Percentiles rank a stretch among this genome's conserved stretches.
phyloP scores from a whole-genome alignment of 2,113 vertebrate genomes.

The Forbesichthys agassizii region DNA sequence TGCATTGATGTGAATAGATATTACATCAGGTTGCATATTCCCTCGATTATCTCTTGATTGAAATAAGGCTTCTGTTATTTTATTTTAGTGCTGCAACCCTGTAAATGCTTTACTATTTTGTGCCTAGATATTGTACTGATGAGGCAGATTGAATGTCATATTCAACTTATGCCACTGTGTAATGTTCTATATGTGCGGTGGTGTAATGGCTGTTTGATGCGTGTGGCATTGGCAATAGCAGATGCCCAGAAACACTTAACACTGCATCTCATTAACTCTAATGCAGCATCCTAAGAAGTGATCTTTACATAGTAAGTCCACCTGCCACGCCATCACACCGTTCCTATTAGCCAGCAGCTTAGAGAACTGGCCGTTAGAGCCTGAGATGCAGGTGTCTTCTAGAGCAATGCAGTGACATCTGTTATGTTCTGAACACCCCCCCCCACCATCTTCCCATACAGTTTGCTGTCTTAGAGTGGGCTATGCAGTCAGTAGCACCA shows the following conservation, averaged over 20 bases:
- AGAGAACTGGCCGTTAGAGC: background rate
- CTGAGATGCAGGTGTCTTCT: slow-evolving; percentile 9
- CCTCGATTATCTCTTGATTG: too few relatives aligned
- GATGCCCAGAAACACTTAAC: slow-evolving; percentile 8
- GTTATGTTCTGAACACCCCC: too few relatives aligned
- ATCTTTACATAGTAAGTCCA: slow-evolving; percentile 10
- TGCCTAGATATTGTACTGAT: too few relatives aligned
- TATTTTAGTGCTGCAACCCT: too few relatives aligned
- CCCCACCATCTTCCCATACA: too few relatives aligned
- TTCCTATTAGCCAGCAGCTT: slow-evolving; percentile 40
- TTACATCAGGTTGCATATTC: too few relatives aligned
- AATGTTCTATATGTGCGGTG: background rate
- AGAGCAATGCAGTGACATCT: too few relatives aligned
- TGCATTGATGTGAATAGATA: too few relatives aligned
- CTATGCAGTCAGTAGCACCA: too few relatives aligned
- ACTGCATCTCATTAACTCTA: slow-evolving; percentile 12
- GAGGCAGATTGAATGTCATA: background rate
- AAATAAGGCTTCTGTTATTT: too few relatives aligned
- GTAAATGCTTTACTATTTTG: too few relatives aligned
- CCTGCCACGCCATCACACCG: background rate
- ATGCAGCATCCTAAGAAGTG: slow-evolving; percentile 29
- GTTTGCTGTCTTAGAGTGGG: too few relatives aligned
- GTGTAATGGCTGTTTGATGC: background rate
- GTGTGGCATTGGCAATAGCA: slow-evolving; percentile 4
- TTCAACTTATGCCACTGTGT: background rate